Evolutionary conservation across 2,113 vertebrate species (phyloP).

Genomic region (Hemicordylus capensis): DNA sequence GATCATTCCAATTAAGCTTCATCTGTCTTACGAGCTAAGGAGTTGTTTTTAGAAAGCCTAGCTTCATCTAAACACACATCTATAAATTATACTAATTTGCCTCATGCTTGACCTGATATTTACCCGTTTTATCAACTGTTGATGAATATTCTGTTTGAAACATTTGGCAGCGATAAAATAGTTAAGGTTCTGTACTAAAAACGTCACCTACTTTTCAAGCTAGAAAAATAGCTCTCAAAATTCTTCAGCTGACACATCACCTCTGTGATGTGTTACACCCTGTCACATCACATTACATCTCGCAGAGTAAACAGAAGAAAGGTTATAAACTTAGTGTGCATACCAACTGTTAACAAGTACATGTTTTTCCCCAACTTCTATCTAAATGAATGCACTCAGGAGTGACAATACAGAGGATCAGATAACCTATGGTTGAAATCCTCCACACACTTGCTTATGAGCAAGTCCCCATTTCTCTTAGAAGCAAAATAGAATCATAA

Average conservation of each 20-base stretch:
- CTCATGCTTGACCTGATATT: not conserved
- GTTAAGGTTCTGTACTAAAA: conserved; percentile 26
- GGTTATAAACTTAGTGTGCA: conserved; percentile 64
- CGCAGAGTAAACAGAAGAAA: conserved; percentile 71
- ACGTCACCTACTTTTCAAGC: conserved; percentile 7
- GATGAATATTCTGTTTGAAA: not conserved
- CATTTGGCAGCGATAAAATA: conserved; percentile 1
- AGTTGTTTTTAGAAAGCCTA: not conserved
- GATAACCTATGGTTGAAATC: conserved; percentile 19
- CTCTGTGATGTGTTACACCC: conserved; percentile 63
- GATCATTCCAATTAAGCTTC: not conserved
- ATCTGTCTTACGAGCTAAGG: conserved; percentile 36
- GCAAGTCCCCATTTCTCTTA: not conserved
- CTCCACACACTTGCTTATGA: not conserved
- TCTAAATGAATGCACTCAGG: conserved; percentile 23
- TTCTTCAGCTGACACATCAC: conserved; percentile 52
- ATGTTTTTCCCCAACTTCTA: conserved; percentile 59
- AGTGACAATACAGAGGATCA: conserved; percentile 39
- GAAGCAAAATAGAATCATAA: not conserved
- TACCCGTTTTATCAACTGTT: not conserved
- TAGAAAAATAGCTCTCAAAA: conserved; percentile 42
- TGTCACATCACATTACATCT: conserved; percentile 72
- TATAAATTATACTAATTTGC: not conserved
- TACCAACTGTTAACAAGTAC: conserved; percentile 73
- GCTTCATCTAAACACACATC: not conserved